Percentiles rank a stretch among this genome's conserved stretches.
Evolutionary conservation across 2,113 vertebrate species (phyloP).

Genomic region (Columba livia): DNA sequence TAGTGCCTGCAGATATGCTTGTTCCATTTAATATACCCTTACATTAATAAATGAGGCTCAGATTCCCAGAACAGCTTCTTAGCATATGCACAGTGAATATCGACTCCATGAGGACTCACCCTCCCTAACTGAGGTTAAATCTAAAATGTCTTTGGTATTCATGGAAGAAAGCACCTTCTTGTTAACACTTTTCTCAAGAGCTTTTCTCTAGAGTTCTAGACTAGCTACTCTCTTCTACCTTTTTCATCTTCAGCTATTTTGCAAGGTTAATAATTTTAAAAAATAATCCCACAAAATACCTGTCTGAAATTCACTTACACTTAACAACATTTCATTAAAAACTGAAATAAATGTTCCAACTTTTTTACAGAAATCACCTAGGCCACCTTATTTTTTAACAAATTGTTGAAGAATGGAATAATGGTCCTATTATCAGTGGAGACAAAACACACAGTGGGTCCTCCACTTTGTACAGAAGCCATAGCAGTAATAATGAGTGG

Average conservation of each 20-base stretch:
- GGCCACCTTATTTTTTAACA: not conserved
- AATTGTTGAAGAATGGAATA: not conserved
- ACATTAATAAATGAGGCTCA: not conserved
- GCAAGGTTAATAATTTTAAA: not conserved
- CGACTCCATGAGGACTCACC: not conserved
- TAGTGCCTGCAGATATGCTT: not conserved
- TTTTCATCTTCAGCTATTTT: not conserved
- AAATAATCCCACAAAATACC: not conserved
- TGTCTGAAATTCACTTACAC: not conserved
- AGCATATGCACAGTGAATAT: not conserved
- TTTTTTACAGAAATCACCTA: not conserved
- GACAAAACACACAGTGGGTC: not conserved
- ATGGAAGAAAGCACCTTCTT: not conserved
- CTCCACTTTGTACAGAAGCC: not conserved
- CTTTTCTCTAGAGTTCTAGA: not conserved
- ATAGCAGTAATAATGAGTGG: not conserved
- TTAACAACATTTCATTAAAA: not conserved
- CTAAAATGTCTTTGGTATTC: not conserved
- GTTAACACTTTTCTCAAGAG: not conserved
- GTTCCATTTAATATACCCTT: not conserved
- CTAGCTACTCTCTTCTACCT: not conserved
- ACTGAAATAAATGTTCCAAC: not conserved
- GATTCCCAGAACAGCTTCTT: not conserved
- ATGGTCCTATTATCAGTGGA: not conserved
- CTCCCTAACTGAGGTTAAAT: not conserved